A percentile compares a stretch with the other conserved stretches of the same genome.
Evolutionary conservation across 2,888 invertebrate species (phyloP).

Genomic region (Agriopis leucophaearia): DNA sequence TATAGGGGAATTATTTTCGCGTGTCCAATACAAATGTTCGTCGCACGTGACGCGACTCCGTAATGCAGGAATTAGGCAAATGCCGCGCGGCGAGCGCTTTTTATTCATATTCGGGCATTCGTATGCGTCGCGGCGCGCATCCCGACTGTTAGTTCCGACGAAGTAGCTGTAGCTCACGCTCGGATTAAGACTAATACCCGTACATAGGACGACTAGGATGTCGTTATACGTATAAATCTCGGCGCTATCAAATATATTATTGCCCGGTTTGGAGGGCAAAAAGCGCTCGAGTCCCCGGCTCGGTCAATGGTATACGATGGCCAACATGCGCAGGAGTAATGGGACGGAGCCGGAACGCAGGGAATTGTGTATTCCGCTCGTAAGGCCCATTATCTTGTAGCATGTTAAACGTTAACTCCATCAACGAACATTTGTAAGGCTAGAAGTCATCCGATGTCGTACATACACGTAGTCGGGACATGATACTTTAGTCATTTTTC

Average conservation of each 20-base stretch:
- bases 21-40: slow-evolving; percentile 49
- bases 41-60: slow-evolving; percentile 60
- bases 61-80: slow-evolving; percentile 64
- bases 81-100: slow-evolving; percentile 55
- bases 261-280: slow-evolving; percentile 43
- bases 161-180: slow-evolving; percentile 67
- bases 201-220: slow-evolving; percentile 45
- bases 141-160: slow-evolving; percentile 73
- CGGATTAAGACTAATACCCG: slow-evolving; percentile 60
- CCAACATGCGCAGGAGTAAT: slow-evolving; percentile 38
- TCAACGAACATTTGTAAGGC: slow-evolving; percentile 7
- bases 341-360: slow-evolving; percentile 38
- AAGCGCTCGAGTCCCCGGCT: slow-evolving; percentile 22
- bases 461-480: neutral
- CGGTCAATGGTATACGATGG: slow-evolving; percentile 46
- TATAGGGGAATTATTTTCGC: slow-evolving; percentile 49
- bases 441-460: neutral
- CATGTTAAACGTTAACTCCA: slow-evolving; percentile 15
- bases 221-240: slow-evolving; percentile 45
- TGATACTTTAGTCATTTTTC: slow-evolving; percentile 2
- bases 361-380: slow-evolving; percentile 35
- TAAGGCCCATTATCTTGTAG: slow-evolving; percentile 24
- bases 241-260: slow-evolving; percentile 49
- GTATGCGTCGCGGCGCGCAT: slow-evolving; percentile 63
- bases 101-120: slow-evolving; percentile 65